Evolutionary conservation across 2,888 invertebrate species (phyloP).

Genomic region (Lasioglossum malachurum): DNA sequence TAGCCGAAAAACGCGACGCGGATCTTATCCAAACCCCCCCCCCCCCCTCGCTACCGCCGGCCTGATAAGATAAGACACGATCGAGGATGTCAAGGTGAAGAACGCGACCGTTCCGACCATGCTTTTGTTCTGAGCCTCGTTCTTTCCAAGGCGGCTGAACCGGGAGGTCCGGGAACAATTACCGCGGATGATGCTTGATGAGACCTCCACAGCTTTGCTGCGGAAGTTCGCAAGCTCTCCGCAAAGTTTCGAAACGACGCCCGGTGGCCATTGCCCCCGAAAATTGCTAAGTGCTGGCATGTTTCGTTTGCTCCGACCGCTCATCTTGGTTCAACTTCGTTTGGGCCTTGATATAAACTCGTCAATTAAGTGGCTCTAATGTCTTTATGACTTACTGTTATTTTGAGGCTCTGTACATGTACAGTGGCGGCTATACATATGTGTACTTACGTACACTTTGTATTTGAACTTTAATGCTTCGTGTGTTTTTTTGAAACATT

Average conservation of each 20-base stretch:
- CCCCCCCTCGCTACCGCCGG: neutral
- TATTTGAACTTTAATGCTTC: no score
- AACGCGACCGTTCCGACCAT: neutral
- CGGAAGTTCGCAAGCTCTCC: constrained; percentile 42
- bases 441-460: no score
- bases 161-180: constrained; percentile 51
- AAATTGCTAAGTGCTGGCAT: constrained; percentile 13
- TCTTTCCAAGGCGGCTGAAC: constrained; percentile 36
- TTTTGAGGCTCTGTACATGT: no score
- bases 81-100: constrained; percentile 32
- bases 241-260: constrained; percentile 49
- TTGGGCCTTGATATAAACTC: neutral
- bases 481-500: no score
- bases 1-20: constrained; percentile 56
- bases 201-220: constrained; percentile 37
- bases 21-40: neutral
- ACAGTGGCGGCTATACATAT: no score
- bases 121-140: constrained; percentile 11
- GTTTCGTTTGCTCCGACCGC: constrained; percentile 12
- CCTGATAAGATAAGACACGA: constrained; percentile 47
- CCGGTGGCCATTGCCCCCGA: constrained; percentile 2
- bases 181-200: constrained; percentile 19
- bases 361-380: neutral
- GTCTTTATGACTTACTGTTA: neutral
- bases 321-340: neutral